phyloP scores from a whole-genome alignment of 2,113 vertebrate species.

The Sinocyclocheilus maitianheensis region DNA sequence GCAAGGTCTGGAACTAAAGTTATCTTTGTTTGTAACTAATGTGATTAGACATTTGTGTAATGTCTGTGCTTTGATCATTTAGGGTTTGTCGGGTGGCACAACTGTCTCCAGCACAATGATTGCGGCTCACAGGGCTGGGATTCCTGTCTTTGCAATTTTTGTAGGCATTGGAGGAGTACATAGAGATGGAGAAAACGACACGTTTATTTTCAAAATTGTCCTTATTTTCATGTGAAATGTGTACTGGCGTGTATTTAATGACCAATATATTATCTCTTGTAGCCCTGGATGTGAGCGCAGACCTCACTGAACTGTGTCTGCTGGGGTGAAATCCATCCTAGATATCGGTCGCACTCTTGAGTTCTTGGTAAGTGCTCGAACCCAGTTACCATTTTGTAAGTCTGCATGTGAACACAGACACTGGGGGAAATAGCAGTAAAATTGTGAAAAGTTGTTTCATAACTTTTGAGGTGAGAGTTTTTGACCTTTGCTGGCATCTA shows the following conservation, averaged over 20 bases:
- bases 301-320: conserved; percentile 88
- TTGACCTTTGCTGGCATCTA: no score
- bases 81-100: conserved; percentile 86
- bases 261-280: conserved; percentile 41
- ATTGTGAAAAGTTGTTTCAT: no score
- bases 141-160: conserved; percentile 82
- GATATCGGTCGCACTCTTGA: conserved; percentile 90
- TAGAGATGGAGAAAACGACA: conserved; percentile 84
- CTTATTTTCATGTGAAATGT: background rate
- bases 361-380: conserved; percentile 75
- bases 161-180: conserved; percentile 91
- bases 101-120: conserved; percentile 90
- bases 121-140: conserved; percentile 81
- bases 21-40: background rate
- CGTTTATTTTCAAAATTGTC: conserved; percentile 53
- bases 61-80: conserved; percentile 26
- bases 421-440: no score
- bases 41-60: background rate
- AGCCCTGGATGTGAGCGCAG: conserved; percentile 90
- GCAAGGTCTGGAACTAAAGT: conserved; percentile 75
- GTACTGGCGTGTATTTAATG: background rate
- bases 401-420: no score
- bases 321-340: conserved; percentile 89
- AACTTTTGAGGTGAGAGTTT: no score
- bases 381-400: no score